Base-by-base conservation (phyloP, 2,888 invertebrate species). In the Nephrotoma flavescens region DNA sequence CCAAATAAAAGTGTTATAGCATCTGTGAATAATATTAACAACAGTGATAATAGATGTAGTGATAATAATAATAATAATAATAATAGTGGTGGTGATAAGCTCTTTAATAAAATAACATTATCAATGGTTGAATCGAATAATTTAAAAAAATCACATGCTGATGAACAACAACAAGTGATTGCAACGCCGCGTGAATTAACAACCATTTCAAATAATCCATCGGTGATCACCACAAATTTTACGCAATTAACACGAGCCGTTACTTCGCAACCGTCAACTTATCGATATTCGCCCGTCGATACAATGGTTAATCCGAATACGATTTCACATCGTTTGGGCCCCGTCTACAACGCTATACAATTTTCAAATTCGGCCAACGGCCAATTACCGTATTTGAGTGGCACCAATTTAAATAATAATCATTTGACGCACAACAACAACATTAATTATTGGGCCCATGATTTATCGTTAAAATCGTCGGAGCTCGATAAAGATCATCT, bases 401-500 rank as follows among this genome's bases (percentile, higher is more conserved):
- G 44, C 11, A 44, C 42, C 7, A 42, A 85, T 85, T 19, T 44
- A 44, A 85, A 44, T 44, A 85, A 85, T 45, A 85, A 44, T 85
- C 42, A 85, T 85, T 19, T 19, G 4, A 85, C 42, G 4, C 42
- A 42, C 6, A 41, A 52, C 15, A 52, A 31, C 15, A 57, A 57
- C 41, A 52, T 41, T 6, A 41, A 57, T 57, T 52, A 86, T 86
- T 86, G 86, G 86, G 19, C 86, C 9, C 41, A 52, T 15, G 86
- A 85, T 41, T 87, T 84, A 84, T 86, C 87, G n/a, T 86, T 86
- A 42, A 87, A 87, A 85, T 12, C 87, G 42, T 31, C 87, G n/a
- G 86, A 57, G 15, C 57, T 41, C 9, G 86, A 85, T 57, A 85
- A 85, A 85, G 45, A 44, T 19, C 42, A 85, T 85, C 19, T 84